These are phyloP conservation scores for Hermaeophaga mercurialis DNA, from an alignment of 2,888 invertebrate genomes.

Conservation along the genomic window DNA sequence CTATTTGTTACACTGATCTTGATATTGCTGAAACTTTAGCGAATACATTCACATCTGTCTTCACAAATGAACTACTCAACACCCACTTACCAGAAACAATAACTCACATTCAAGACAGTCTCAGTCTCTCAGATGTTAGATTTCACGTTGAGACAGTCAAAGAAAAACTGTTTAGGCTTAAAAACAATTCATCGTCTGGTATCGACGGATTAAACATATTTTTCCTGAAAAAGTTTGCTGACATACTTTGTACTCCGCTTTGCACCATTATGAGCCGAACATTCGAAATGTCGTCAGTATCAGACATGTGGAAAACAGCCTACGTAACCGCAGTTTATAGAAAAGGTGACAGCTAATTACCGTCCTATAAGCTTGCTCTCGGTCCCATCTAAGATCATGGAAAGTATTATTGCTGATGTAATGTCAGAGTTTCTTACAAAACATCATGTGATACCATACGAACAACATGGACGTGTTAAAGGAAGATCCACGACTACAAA, in stretches of 20 bases:
- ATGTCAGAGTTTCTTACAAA: not conserved
- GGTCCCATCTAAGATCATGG: not conserved
- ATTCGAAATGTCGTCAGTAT: not conserved
- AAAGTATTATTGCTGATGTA: not conserved
- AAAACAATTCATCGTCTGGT: not conserved
- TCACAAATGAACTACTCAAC: no score
- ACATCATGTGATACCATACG: not conserved
- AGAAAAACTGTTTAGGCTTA: no score
- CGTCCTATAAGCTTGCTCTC: constrained; percentile 2
- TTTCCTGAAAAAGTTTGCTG: not conserved
- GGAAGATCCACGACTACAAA: constrained; percentile 13
- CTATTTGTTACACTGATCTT: no score
- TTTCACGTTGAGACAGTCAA: no score
- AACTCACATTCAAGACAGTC: no score
- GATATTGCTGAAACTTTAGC: no score
- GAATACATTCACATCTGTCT: no score
- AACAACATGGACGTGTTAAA: constrained; percentile 15
- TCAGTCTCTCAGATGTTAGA: no score
- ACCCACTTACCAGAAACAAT: no score
- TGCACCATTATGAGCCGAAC: constrained; percentile 3
- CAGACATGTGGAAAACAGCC: constrained; percentile 1
- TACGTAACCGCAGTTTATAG: not conserved
- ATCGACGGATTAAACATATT: not conserved
- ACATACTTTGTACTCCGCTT: not conserved
- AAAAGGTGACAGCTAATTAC: constrained; percentile 4